A percentile compares a stretch with the other conserved stretches of the same genome.
Evolutionary conservation across 2,797 vertebrate genomes (phyloP).

Genomic region (Acanthornis magna): DNA sequence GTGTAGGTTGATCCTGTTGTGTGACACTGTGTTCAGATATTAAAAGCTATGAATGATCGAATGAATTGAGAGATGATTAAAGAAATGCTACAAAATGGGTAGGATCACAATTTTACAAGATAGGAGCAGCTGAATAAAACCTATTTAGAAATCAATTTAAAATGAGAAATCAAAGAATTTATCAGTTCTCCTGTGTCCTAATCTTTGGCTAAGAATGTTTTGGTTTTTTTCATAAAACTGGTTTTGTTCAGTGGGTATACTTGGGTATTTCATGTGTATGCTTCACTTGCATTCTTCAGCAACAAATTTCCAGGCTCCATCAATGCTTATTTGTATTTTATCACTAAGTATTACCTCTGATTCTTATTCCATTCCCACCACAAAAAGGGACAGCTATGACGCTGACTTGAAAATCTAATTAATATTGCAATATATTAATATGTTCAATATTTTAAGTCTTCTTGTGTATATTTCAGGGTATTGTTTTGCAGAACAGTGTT

Average conservation of each 20-base stretch:
- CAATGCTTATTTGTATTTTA: background rate
- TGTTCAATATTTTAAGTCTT: background rate
- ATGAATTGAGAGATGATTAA: background rate
- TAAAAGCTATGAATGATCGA: background rate
- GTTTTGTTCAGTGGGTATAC: background rate
- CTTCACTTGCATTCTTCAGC: background rate
- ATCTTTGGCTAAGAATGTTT: background rate
- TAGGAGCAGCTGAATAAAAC: too few relatives aligned
- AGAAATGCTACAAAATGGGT: background rate
- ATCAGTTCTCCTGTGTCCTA: background rate
- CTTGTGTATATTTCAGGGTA: background rate
- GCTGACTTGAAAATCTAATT: background rate
- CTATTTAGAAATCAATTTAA: background rate
- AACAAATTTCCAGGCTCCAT: background rate
- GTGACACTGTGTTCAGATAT: background rate
- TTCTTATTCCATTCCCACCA: background rate
- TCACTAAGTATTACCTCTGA: background rate
- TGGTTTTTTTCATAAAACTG: background rate
- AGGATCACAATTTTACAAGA: background rate
- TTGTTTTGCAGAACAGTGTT: background rate
- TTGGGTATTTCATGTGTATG: background rate
- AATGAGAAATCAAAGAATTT: background rate
- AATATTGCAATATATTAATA: background rate
- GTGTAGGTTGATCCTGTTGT: background rate
- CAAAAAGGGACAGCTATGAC: background rate